These are phyloP conservation scores for Hedya salicella DNA, from an alignment of 2,888 invertebrate genomes.

Conservation along the genomic window DNA sequence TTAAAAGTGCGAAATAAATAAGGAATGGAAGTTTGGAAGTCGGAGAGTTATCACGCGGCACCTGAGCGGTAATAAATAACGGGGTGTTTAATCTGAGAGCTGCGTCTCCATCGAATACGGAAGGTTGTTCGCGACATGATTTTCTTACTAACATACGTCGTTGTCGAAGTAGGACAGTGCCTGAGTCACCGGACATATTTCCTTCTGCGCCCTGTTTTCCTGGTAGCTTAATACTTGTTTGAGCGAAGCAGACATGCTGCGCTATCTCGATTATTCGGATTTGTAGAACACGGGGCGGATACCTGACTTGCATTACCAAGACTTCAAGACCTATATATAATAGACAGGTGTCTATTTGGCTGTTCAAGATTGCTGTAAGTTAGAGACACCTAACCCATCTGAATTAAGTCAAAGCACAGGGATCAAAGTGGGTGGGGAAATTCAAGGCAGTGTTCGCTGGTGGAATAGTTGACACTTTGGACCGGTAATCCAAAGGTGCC, in stretches of 20 bases:
- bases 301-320: too few species aligned
- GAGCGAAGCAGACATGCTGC: not conserved
- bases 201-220: not conserved
- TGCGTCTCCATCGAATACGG: not conserved
- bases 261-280: too few species aligned
- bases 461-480: too few species aligned
- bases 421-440: too few species aligned
- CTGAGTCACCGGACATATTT: not conserved
- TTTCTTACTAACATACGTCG: not conserved
- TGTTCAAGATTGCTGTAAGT: too few species aligned
- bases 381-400: too few species aligned
- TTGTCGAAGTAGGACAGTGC: not conserved
- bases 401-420: too few species aligned
- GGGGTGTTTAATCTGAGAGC: slow-evolving; percentile 13
- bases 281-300: too few species aligned
- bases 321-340: too few species aligned
- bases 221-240: not conserved
- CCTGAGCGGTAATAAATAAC: slow-evolving; percentile 35
- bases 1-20: slow-evolving; percentile 34
- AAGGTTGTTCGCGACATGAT: not conserved
- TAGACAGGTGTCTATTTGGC: too few species aligned
- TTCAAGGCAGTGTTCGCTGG: too few species aligned
- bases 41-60: slow-evolving; percentile 25
- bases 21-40: slow-evolving; percentile 23
- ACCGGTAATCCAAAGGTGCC: too few species aligned